These are phyloP conservation scores for Ciconia maguari DNA, from an alignment of 2,113 vertebrate genomes.

Conservation along the genomic window DNA sequence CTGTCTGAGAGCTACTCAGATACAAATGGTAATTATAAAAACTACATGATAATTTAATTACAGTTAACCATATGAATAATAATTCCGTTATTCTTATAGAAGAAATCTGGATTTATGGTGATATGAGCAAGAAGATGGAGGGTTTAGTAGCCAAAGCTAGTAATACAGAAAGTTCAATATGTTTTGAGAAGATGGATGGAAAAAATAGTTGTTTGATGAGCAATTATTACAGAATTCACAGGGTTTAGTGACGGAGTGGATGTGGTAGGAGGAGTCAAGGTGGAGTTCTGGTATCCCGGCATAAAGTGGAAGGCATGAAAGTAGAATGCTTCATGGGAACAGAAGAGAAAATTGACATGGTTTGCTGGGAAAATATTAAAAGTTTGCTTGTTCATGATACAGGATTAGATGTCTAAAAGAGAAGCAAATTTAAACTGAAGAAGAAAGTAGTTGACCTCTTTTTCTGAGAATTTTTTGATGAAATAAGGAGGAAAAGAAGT, in stretches of 20 bases:
- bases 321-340: not conserved
- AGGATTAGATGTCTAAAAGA: not conserved
- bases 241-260: not conserved
- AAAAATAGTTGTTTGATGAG: not conserved
- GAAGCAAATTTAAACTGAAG: not conserved
- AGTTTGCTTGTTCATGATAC: not conserved
- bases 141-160: not conserved
- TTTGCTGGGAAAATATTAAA: not conserved
- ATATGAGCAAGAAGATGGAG: not conserved
- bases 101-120: not conserved
- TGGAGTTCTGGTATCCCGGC: not conserved
- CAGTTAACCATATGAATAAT: not conserved
- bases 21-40: conserved; percentile 19
- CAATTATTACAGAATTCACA: not conserved
- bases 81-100: not conserved
- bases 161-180: not conserved
- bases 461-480: not conserved
- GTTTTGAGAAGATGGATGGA: not conserved
- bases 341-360: not conserved
- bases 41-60: conserved; percentile 16
- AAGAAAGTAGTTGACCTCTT: not conserved
- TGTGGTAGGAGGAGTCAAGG: not conserved
- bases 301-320: not conserved
- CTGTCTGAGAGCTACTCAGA: not conserved
- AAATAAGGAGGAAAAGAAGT: not conserved